These are phyloP conservation scores for Auanema sp. DNA, from an alignment of 2,888 invertebrate genomes.

Conservation along the genomic window DNA sequence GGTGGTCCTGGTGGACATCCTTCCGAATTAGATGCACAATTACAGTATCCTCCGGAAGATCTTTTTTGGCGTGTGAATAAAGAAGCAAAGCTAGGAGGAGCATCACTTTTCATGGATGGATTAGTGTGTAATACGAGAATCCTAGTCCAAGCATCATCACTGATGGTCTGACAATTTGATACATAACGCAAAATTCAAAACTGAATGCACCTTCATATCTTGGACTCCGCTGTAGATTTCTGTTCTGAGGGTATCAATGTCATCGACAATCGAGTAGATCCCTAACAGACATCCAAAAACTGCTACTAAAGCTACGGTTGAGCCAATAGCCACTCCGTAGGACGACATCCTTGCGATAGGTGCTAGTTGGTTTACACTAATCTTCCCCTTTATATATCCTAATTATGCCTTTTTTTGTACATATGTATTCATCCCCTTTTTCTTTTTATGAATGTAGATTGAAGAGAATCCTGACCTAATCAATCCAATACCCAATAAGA, in stretches of 20 bases:
- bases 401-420: too few relatives aligned
- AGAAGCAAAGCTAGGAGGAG: constrained; percentile 40
- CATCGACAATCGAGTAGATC: constrained; percentile 42
- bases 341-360: constrained; percentile 25
- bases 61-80: constrained; percentile 23
- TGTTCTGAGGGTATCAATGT: constrained; percentile 38
- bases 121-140: constrained; percentile 39
- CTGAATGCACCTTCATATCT: constrained; percentile 34
- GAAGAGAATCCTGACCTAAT: too few relatives aligned
- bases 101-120: constrained; percentile 30
- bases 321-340: constrained; percentile 39
- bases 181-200: background rate
- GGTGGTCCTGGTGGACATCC: constrained; percentile 53
- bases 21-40: constrained; percentile 36
- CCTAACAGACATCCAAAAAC: constrained; percentile 35
- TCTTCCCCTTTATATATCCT: too few relatives aligned
- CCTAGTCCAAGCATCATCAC: constrained; percentile 46
- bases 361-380: too few relatives aligned
- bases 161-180: constrained; percentile 26
- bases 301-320: constrained; percentile 33
- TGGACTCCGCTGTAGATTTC: constrained; percentile 41
- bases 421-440: too few relatives aligned
- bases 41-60: constrained; percentile 21
- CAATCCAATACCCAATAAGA: too few relatives aligned
- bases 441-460: too few relatives aligned